phyloP scores from a whole-genome alignment of 53 echinoderm and acorn worm species.

The Echinometra lucunter region DNA sequence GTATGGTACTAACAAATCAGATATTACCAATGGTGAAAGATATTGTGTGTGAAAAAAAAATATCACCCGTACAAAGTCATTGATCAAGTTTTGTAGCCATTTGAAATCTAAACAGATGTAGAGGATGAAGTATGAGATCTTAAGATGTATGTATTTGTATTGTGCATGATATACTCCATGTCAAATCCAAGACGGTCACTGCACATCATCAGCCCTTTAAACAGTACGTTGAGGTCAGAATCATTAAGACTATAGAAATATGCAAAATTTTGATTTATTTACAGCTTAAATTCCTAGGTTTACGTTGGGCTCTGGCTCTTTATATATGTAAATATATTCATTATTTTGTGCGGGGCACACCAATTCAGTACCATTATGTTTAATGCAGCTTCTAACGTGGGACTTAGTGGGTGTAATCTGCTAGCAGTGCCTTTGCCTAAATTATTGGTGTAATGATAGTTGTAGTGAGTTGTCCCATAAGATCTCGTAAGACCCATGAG shows the following conservation, averaged over 20 bases:
- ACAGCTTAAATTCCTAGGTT: neutral
- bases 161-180: conserved; percentile 7
- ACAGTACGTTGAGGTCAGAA: conserved; percentile 26
- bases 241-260: neutral
- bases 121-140: neutral
- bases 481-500: neutral
- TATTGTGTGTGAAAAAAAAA: conserved; percentile 45
- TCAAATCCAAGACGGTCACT: neutral
- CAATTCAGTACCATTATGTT: conserved; percentile 30
- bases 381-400: conserved; percentile 26
- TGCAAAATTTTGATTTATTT: conserved; percentile 8
- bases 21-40: conserved; percentile 1
- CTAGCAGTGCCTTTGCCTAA: conserved; percentile 67
- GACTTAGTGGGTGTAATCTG: conserved; percentile 8
- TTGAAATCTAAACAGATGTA: neutral
- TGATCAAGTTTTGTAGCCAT: neutral
- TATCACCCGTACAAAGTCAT: neutral
- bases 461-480: conserved; percentile 4
- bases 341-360: conserved; percentile 41
- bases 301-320: conserved; percentile 11
- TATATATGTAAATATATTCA: conserved; percentile 53
- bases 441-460: conserved; percentile 24
- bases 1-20: neutral
- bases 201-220: neutral
- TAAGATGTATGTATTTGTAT: conserved; percentile 51